Conservation (phyloP, 1,140 invertebrate species). For the Arion vulgaris region DNA sequence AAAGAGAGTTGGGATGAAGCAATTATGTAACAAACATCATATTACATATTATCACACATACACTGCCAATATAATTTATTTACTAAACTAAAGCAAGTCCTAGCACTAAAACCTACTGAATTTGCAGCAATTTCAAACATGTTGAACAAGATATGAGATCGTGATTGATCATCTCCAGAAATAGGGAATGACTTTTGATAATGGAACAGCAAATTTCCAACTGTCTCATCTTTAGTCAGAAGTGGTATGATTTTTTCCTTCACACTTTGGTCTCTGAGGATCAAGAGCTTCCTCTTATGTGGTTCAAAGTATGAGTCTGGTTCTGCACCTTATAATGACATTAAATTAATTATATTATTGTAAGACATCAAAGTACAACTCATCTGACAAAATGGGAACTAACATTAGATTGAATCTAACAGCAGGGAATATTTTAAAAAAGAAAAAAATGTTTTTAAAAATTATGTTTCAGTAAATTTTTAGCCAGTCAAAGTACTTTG, state of each 20-base stretch:
- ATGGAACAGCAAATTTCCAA: background rate
- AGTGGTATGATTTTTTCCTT: background rate
- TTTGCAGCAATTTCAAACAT: conserved; percentile 31
- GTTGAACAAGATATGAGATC: background rate
- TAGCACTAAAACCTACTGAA: conserved; percentile 36
- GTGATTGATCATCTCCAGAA: background rate
- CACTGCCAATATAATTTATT: no score
- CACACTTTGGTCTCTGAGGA: conserved; percentile 35
- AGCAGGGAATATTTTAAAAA: no score
- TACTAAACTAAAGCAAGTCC: background rate
- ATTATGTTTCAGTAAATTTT: no score
- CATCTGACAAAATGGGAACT: background rate
- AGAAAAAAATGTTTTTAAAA: no score
- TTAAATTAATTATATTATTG: background rate
- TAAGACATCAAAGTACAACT: background rate
- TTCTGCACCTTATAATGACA: conserved; percentile 1
- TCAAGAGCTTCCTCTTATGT: conserved; percentile 30
- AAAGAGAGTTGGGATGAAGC: no score
- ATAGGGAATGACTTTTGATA: conserved; percentile 10
- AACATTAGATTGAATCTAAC: no score
- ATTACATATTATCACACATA: no score
- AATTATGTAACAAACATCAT: no score
- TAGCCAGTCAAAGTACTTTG: no score
- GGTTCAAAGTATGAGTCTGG: background rate
- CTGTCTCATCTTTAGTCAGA: background rate